phyloP scores from a whole-genome alignment of 2,797 vertebrate genomes.

The Bovichtus variegatus region DNA sequence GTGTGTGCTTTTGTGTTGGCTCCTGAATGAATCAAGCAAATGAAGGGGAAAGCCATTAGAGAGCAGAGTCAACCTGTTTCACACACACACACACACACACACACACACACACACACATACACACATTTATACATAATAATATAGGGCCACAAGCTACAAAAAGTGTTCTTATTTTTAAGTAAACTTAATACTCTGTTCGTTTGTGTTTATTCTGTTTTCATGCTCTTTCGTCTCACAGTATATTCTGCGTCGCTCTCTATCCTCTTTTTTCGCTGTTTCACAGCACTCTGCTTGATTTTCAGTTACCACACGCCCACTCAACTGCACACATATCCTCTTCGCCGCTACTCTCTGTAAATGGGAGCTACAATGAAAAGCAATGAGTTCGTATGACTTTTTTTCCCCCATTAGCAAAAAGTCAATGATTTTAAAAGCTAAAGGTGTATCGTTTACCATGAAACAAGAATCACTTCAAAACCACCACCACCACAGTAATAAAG shows the following conservation, averaged over 20 bases:
- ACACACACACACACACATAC: background rate
- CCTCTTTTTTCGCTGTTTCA: constrained; percentile 11
- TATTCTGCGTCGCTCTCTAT: constrained; percentile 16
- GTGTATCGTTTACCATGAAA: background rate
- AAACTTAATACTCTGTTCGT: constrained; percentile 21
- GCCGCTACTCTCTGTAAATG: constrained; percentile 10
- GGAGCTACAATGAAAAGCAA: constrained; percentile 4
- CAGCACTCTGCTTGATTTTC: constrained; percentile 37
- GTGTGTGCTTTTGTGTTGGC: constrained; percentile 71
- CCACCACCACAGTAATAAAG: background rate
- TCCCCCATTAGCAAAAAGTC: background rate
- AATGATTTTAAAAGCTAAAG: constrained; percentile 6
- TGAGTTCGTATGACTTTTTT: background rate
- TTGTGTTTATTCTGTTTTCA: background rate
- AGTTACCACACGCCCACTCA: constrained; percentile 36
- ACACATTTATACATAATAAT: constrained; percentile 4
- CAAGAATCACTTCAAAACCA: background rate
- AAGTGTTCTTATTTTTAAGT: constrained; percentile 23
- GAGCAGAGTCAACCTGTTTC: constrained; percentile 52
- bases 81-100: constrained; percentile 9
- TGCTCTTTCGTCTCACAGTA: background rate
- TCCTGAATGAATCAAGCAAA: constrained; percentile 82
- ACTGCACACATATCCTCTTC: constrained; percentile 14
- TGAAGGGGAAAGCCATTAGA: constrained; percentile 78
- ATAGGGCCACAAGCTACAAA: constrained; percentile 6